Evolutionary conservation across 1,140 invertebrate species (phyloP).

Genomic region (Pseudomyrmex gracilis): DNA sequence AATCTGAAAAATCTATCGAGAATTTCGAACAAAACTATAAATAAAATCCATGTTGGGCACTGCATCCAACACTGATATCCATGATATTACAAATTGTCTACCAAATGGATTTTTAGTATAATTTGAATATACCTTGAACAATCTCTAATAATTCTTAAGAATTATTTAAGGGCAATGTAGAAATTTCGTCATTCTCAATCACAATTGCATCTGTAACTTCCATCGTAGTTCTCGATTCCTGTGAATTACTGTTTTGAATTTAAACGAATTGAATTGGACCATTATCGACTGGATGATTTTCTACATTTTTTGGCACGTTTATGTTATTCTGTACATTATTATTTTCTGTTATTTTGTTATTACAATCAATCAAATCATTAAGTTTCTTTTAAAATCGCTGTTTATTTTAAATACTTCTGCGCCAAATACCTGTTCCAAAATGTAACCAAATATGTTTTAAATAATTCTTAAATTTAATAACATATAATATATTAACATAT

Average conservation of each 20-base stretch:
- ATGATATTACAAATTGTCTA: no score
- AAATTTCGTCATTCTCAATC: neutral
- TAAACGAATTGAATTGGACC: neutral
- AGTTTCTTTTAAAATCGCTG: neutral
- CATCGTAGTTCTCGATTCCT: neutral
- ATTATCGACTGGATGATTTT: constrained; percentile 2
- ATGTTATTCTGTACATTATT: constrained; percentile 3
- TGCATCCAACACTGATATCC: no score
- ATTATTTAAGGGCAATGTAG: neutral
- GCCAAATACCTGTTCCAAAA: constrained; percentile 27
- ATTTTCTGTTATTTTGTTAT: constrained; percentile 18
- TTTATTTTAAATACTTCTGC: constrained; percentile 15
- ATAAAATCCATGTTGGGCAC: no score
- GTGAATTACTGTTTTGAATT: neutral
- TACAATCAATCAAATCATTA: constrained; percentile 19
- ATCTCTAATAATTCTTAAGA: neutral
- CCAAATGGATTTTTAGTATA: no score
- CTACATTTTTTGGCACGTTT: neutral
- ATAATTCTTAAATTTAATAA: neutral
- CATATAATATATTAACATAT: no score
- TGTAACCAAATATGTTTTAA: constrained; percentile 20
- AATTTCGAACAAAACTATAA: no score
- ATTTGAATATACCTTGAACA: constrained; percentile 11
- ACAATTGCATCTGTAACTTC: neutral
- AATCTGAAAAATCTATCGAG: no score